phyloP scores from a whole-genome alignment of 2,797 vertebrate genomes.

The Poliocrania exsul region DNA sequence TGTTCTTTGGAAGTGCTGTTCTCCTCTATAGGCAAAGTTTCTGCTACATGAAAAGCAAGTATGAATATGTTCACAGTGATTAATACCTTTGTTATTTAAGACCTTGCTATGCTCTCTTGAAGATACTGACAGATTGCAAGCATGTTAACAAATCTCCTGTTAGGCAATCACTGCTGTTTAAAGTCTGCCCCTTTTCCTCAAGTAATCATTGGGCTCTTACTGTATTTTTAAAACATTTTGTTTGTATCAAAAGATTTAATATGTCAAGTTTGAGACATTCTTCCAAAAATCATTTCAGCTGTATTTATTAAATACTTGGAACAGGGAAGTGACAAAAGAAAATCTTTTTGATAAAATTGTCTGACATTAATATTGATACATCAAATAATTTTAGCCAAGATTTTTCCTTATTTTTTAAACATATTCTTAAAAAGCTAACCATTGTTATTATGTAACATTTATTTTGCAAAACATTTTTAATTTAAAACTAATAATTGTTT shows the following conservation, averaged over 20 bases:
- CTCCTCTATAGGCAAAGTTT: conserved; percentile 85
- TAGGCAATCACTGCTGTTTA: neutral
- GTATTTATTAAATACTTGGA: neutral
- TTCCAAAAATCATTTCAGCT: neutral
- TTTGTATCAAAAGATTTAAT: neutral
- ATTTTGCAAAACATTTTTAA: neutral
- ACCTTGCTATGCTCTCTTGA: neutral
- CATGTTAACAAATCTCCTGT: neutral
- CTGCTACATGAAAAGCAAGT: conserved; percentile 77
- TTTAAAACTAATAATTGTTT: neutral
- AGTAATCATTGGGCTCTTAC: neutral
- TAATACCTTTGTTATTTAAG: neutral
- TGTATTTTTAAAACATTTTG: neutral
- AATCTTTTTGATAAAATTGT: neutral
- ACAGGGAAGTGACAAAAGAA: neutral
- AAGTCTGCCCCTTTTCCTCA: neutral
- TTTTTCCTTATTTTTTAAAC: neutral
- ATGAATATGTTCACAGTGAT: neutral
- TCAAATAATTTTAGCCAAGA: neutral
- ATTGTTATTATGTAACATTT: neutral
- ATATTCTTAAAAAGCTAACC: neutral
- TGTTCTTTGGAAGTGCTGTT: conserved; percentile 85
- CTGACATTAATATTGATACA: neutral
- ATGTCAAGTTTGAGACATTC: neutral
- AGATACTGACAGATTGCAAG: neutral